Conservation (phyloP, 2,888 invertebrate species). For the Ganaspis brasiliensis region DNA sequence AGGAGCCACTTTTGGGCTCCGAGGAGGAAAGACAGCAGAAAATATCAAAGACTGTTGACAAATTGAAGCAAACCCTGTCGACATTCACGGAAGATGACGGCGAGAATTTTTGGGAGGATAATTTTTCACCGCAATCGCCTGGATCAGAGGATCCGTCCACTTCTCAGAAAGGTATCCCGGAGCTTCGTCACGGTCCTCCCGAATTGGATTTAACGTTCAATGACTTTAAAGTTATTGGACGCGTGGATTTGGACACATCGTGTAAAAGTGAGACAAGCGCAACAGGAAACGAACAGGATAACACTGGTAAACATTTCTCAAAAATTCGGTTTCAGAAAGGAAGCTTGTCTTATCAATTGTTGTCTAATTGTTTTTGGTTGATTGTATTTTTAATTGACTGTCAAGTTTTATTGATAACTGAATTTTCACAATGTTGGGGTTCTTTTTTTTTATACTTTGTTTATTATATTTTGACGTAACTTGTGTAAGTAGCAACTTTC, state of each 20-base stretch:
- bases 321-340: not conserved
- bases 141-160: slow-evolving; percentile 40
- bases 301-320: slow-evolving; percentile 14
- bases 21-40: slow-evolving; percentile 76
- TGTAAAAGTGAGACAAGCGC: slow-evolving; percentile 44
- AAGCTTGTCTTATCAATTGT: not conserved
- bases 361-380: not conserved
- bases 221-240: slow-evolving; percentile 75
- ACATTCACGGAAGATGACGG: slow-evolving; percentile 68
- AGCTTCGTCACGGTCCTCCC: slow-evolving; percentile 70
- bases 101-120: slow-evolving; percentile 70
- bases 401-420: not conserved
- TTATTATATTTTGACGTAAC: not conserved
- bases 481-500: not conserved
- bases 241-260: slow-evolving; percentile 67
- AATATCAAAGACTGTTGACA: slow-evolving; percentile 75
- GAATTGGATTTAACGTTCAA: slow-evolving; percentile 71
- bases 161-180: slow-evolving; percentile 64
- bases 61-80: slow-evolving; percentile 73
- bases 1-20: slow-evolving; percentile 71
- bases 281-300: not conserved
- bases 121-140: slow-evolving; percentile 54
- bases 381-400: not conserved
- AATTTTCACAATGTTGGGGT: too few species aligned
- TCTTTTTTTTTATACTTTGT: not conserved